phyloP scores from a whole-genome alignment of 2,888 invertebrate species.

The Acrobasis repandana region DNA sequence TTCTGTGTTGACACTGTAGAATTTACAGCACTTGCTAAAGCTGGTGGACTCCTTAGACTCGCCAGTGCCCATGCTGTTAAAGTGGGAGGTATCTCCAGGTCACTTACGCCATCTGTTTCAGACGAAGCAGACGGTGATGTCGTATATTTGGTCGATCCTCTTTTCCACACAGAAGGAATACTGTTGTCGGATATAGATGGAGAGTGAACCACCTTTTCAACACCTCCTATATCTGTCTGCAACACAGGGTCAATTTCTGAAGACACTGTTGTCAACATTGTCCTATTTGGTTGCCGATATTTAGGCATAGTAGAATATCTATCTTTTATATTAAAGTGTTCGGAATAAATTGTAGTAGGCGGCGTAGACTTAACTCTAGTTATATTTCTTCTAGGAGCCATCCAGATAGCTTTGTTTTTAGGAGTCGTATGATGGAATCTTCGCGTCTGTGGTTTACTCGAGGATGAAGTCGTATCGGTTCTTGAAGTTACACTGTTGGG shows the following conservation, averaged over 20 bases:
- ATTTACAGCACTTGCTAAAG: constrained; percentile 48
- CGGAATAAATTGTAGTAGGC: constrained; percentile 70
- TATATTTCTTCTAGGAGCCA: constrained; percentile 65
- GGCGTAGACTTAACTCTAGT: constrained; percentile 50
- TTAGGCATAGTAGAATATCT: constrained; percentile 49
- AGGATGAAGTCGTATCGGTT: constrained; percentile 48
- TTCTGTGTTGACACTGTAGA: constrained; percentile 51
- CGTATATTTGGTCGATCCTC: constrained; percentile 74
- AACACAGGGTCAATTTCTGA: constrained; percentile 77
- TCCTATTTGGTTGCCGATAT: constrained; percentile 47
- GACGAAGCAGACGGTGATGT: constrained; percentile 56
- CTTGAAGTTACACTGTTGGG: constrained; percentile 66
- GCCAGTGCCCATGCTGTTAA: constrained; percentile 80
- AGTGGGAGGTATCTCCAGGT: constrained; percentile 75
- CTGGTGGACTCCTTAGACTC: constrained; percentile 68
- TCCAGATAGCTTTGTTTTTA: constrained; percentile 68
- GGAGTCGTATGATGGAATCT: constrained; percentile 72
- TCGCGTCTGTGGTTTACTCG: constrained; percentile 51
- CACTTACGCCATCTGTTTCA: constrained; percentile 52
- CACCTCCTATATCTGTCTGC: constrained; percentile 65
- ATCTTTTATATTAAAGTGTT: constrained; percentile 69
- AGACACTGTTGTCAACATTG: constrained; percentile 66
- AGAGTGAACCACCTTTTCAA: constrained; percentile 68
- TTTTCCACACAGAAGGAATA: constrained; percentile 74
- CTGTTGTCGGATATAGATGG: constrained; percentile 72